Evolutionary conservation across 2,797 vertebrate genomes (phyloP), one percentile per base, ranked within the genome.

Genomic region (Lateolabrax maculatus): DNA sequence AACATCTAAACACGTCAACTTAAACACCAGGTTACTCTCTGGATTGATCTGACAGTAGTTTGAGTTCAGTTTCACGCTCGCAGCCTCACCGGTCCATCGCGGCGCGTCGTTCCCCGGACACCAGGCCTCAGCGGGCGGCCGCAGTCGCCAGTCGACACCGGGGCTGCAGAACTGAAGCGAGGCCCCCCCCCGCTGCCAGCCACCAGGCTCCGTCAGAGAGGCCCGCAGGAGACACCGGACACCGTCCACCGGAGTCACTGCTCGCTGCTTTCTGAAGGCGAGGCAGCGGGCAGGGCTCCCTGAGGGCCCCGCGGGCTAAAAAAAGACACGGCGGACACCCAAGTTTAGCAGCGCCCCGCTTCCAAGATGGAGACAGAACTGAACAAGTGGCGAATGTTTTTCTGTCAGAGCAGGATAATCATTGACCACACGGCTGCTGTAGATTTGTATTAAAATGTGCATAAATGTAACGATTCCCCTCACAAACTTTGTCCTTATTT

Each of bases 31-130:
- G 21, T 6, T 6, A 0, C 6, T 43, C 1, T 34, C 6, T 34
- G 36, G 2, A 8, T 53, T 48, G 6, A n/a, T 55, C 9, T 68
- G 6, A 58, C 1, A 51, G 11, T 29, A 12, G 12, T 12, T 12
- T 6, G 0, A 2, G 5, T 27, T 0, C 46, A 71, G 9, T 1
- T 0, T 3, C 27, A 23, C 57, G 12, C 43, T 39, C 6, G 31
- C 34, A 43, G 60, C 4, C 93, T 93, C 88, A 94, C 94, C 90
- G 81, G 46, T 87, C 41, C 94, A 95, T 94, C 2, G 85, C 80
- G 21, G 74, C 46, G 64, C 41, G 55, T 77, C 34, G 29, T 61
- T 55, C 56, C 46, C 81, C 0, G 36, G 55, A 34, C n/a, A 56
- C 31, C 21, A 56, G 31, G 71, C 79, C 61, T 79, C 77, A 46